Conservation (phyloP, 2,113 vertebrate genomes). For the Hippoglossus stenolepis region DNA sequence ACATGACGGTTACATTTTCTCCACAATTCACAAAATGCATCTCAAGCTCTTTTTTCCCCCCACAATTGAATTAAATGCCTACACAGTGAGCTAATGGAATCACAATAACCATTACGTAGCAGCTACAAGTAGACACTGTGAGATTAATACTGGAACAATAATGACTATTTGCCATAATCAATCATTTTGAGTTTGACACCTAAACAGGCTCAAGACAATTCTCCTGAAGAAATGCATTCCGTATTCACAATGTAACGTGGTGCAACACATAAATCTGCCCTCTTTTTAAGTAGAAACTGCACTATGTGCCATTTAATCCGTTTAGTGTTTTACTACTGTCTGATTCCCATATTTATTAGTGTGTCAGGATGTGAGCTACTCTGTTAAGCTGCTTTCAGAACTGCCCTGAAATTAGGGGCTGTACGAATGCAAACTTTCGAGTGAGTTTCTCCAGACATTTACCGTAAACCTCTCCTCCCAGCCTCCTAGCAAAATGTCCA, state of each 20-base stretch:
- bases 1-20: background rate
- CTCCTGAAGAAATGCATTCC: conserved; percentile 1
- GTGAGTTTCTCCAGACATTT: no score
- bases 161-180: conserved; percentile 13
- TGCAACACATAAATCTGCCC: background rate
- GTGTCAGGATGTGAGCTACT: background rate
- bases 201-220: background rate
- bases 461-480: no score
- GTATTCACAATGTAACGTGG: background rate
- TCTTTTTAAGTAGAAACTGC: background rate
- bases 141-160: conserved; percentile 45
- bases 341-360: background rate
- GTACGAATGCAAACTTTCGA: no score
- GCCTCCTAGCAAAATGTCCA: no score
- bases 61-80: conserved; percentile 18
- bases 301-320: background rate
- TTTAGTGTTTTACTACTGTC: background rate
- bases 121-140: conserved; percentile 30
- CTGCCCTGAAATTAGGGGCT: no score
- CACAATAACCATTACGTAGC: conserved; percentile 34
- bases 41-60: background rate
- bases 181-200: conserved; percentile 20
- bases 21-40: conserved; percentile 30
- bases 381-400: background rate
- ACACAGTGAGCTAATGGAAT: conserved; percentile 44